Evolutionary conservation across 1,140 invertebrate species (phyloP), one percentile per base, ranked within the genome.

Genomic region (Drosophila melanica): DNA sequence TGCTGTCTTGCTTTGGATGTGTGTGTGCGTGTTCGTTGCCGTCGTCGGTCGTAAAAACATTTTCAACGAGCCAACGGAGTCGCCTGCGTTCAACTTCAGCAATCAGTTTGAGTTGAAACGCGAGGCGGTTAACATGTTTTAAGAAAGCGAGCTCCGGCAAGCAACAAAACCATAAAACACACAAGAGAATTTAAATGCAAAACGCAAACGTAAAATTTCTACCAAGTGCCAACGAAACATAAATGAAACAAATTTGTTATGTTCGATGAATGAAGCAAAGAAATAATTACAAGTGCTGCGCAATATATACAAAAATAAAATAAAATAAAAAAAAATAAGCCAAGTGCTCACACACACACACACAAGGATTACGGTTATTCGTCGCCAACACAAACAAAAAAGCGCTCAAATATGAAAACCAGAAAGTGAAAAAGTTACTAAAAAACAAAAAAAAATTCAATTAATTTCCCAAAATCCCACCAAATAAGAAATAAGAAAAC

Each of bases 91-190:
- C 75, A 81, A 89, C 75, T 81, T 70, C 81, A 85, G 79, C 78
- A 91, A 89, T 90, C 90, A 91, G 73, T 90, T 89, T 75, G 72
- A 85, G 66, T 91, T 80, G 82, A 85, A 91, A 76, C 90, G 90
- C 87, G 81, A 82, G 79, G 90, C 82, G 90, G 86, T 85, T 77
- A 91, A 91, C 90, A 91, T 91, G 90, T 81, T 87, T 85, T 91
- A 77, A 86, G 79, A 74, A 89, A 89, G 79, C 82, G 79, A 89
- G 84, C 84, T 90, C 84, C 73, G 73, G 69, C 16, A 42, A 68
- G 53, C 69, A 65, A 62, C 47, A 66, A 41, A 44, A 39, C 39
- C 35, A 42, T 50, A 53, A 51, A 54, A 47, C 65, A 62, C 12
- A 37, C 30, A 12, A 53, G 54, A 48, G 27, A 73, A 68, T 50